Evolutionary conservation across 2,113 vertebrate genomes (phyloP), one percentile per base, ranked within the genome.

Genomic region (Tenrec ecaudatus): DNA sequence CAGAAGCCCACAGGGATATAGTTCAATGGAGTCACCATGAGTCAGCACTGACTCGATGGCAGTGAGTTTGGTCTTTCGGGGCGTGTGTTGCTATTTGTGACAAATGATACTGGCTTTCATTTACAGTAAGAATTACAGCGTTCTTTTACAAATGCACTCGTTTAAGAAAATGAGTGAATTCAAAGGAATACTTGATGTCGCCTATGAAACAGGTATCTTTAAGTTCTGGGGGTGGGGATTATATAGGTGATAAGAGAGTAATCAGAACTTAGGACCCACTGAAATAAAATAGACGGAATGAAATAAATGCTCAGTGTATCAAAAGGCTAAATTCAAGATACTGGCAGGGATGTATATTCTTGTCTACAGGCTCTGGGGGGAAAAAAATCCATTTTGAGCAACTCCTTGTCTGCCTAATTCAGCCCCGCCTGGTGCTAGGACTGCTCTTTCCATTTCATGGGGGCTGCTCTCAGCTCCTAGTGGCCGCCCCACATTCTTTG

Each of bases 371-470:
- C 8, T 57, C 31, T 29, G 36, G 87, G 73, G 87, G 53, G 10
- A 31, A 22, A 68, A 19, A 31, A 22, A 68, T 19, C 20, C 20
- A 4, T 25, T 31, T 40, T 29, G 5, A 91, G 60, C 58, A 17
- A 27, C 1, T 31, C 29, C 40, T 75, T 14, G 19, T 4, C 38
- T 27, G 62, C 0, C 1, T 77, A 73, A 29, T 19, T 40, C 36
- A 14, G 53, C 16, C 8, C 31, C 69, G 0, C 0, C 15, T 15
- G 23, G 19, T 33, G 10, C 0, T 2, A n/a, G 43, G 20, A 20
- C 69, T n/a, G 1, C 25, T 22, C 16, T 5, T 29, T 15, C 69
- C 22, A 0, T n/a, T 33, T 20, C 43, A 10, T 23, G 1, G 36
- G 43, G 25, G 20, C 23, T 14, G 14, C 57, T 15, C 19, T 40